A percentile compares a stretch with the other conserved stretches of the same genome.
Conservation (phyloP, 2,113 vertebrate species). For the cat (Felis catus) region F.catus_Fca126_mat1.0 CM031413.1:81880001-81880500, state of each 20-base stretch:
- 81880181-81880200: neutral
- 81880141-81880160: neutral
- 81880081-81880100: no score
- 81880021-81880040: no score
- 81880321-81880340: neutral
- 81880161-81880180: neutral
- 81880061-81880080: no score
- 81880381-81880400: neutral
- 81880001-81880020: no score
- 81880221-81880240: neutral
- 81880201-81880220: neutral
- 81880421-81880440: neutral
- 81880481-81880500: neutral
- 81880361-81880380: constrained; percentile 1
- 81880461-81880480: neutral
- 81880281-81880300: neutral
- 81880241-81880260: neutral
- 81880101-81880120: no score
- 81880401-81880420: neutral
- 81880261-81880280: neutral
- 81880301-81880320: neutral
- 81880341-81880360: neutral
- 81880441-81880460: neutral
- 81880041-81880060: no score
- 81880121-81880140: no score